Conservation (phyloP, 2,113 vertebrate species). For the Copsychus sechellarum region DNA sequence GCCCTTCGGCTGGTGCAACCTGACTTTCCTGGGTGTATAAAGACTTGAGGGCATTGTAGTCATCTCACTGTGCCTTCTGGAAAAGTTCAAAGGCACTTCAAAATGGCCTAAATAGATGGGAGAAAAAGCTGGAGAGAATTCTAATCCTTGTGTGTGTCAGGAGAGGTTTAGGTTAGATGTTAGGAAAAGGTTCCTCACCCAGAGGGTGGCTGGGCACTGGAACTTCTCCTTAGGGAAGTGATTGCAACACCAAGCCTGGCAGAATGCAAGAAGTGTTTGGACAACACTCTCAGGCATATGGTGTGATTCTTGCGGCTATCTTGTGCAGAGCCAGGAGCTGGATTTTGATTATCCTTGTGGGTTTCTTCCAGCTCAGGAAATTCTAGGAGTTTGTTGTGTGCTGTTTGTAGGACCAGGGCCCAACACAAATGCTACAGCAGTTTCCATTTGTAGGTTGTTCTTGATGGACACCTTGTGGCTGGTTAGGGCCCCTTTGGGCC, state of each 20-base stretch:
- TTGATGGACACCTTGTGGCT: neutral
- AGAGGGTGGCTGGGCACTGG: neutral
- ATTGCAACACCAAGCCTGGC: too few species aligned
- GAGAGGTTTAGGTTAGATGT: neutral
- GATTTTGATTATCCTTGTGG: neutral
- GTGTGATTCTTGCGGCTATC: neutral
- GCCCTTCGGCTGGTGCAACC: neutral
- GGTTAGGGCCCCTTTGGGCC: neutral
- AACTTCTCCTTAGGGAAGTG: neutral
- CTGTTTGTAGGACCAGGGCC: neutral
- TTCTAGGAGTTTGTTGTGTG: neutral
- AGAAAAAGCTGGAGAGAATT: neutral
- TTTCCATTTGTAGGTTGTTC: neutral
- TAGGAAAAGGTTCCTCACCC: neutral
- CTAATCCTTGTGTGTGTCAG: neutral
- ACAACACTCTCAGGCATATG: neutral
- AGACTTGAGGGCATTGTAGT: neutral
- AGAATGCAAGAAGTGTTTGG: neutral
- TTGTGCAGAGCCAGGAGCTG: neutral
- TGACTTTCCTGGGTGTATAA: neutral
- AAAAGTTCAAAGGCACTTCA: neutral
- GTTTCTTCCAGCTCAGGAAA: neutral
- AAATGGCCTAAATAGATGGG: neutral
- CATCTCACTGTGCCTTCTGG: rapidly evolving
- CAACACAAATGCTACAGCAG: neutral